These are phyloP conservation scores for Natrix natrix DNA, from an alignment of 2,797 vertebrate species.

Conservation along the genomic window DNA sequence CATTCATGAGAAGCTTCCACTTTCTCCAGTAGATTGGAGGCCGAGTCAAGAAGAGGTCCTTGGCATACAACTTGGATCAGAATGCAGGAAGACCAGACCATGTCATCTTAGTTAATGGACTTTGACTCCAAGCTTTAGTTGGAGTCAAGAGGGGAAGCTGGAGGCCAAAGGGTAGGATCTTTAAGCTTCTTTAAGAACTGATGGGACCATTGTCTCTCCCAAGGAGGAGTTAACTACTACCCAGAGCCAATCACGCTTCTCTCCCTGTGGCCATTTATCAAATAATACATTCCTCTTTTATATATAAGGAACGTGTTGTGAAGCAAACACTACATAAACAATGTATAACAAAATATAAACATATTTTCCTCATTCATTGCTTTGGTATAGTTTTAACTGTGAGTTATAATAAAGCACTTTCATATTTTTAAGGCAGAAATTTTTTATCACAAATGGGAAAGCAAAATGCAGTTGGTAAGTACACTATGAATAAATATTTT, in stretches of 20 bases:
- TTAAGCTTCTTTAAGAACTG: not conserved
- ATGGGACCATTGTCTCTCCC: not conserved
- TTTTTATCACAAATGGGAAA: conserved; percentile 79
- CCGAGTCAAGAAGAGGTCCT: not conserved
- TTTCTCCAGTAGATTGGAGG: not conserved
- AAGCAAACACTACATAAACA: not conserved
- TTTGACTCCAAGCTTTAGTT: not conserved
- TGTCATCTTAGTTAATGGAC: not conserved
- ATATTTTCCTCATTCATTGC: conserved; percentile 30
- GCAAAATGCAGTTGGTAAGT: conserved; percentile 85
- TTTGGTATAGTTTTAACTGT: not conserved
- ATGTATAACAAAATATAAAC: not conserved
- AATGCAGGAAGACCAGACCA: not conserved
- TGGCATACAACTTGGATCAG: not conserved
- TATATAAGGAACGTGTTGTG: conserved; percentile 28
- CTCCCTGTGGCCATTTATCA: not conserved
- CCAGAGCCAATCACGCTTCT: not conserved
- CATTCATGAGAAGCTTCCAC: not conserved
- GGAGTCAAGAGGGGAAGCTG: no score
- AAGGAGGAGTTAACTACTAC: not conserved
- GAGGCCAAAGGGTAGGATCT: not conserved
- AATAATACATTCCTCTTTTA: not conserved
- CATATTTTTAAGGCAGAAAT: conserved; percentile 77
- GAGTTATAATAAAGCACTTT: conserved; percentile 52
- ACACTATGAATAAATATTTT: conserved; percentile 1